Percentiles rank a stretch among this genome's conserved stretches.
Evolutionary conservation across 2,888 invertebrate species (phyloP).

Genomic region (Stomorhina lunata): DNA sequence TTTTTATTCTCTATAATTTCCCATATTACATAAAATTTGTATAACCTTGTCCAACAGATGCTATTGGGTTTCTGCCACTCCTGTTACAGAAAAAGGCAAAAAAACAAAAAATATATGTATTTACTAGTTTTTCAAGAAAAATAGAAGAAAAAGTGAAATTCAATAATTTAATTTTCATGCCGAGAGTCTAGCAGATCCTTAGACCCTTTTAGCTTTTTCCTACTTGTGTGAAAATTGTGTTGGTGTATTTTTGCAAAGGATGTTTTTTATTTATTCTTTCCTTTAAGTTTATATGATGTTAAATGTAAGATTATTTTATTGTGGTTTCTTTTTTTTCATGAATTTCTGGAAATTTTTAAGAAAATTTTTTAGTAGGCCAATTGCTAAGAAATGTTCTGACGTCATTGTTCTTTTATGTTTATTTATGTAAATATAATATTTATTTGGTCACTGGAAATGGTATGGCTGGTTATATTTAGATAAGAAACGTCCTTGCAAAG

Average conservation of each 20-base stretch:
- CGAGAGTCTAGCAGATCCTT: conserved; percentile 5
- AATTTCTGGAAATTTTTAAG: conserved; percentile 3
- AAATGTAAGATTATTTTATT: neutral
- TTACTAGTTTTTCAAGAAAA: neutral
- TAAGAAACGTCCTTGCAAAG: no score
- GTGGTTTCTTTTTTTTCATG: neutral
- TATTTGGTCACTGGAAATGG: no score
- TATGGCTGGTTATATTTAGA: no score
- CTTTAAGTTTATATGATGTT: neutral
- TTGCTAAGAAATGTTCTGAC: conserved; percentile 15
- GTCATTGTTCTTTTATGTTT: neutral
- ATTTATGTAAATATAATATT: no score
- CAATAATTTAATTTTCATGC: conserved; percentile 50
- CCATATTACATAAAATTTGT: neutral
- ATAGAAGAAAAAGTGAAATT: conserved; percentile 1
- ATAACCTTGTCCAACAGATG: conserved; percentile 30
- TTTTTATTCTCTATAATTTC: neutral
- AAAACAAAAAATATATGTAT: neutral
- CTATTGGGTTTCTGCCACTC: neutral
- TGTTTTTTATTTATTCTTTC: neutral
- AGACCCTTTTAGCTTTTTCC: conserved; percentile 13
- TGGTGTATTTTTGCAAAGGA: neutral
- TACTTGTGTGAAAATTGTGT: neutral
- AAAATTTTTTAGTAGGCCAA: conserved; percentile 34
- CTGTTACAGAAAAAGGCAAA: neutral